Base-by-base conservation (phyloP, 2,888 invertebrate species). In the Aproaerema taeniolella region DNA sequence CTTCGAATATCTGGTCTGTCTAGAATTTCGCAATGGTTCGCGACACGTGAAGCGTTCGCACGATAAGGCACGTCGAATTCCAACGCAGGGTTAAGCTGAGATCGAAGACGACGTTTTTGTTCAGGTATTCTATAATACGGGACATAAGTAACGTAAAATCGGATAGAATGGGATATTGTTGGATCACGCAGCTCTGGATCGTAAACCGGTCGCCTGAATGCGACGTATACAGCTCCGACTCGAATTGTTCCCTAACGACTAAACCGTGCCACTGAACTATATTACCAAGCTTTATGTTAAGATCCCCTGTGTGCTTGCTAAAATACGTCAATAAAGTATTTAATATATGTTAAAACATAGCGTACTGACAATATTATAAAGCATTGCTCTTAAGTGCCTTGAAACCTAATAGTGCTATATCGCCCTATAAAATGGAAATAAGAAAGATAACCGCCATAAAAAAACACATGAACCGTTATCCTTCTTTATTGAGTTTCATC, bases 381-480 rank as follows among this genome's bases (percentile, higher is more conserved):
- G 45, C 42, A 47, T 52, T 54, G 49, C 39, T 42, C 41, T 41
- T 50, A 59, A 61, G 47, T 56, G 49, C 58, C 52, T 54, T 53
- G 50, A 53, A 59, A 57, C 48, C 52, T 56, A 53, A 58, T 55
- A 60, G 60, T 46, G 46, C 47, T 52, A 57, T 58, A 60, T 57
- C 52, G 53, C 35, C 47, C 55, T 53, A 61, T 67, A 63, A 63
- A 62, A 50, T 45, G 50, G 49, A 60, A 61, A 64, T 60, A 59
- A 59, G 59, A 60, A 47, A 56, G 51, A 64, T 60, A 63, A 55
- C 57, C 51, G 58, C 61, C 45, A 64, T 67, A 67, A 69, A 67
- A n/a, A 66, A 62, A 52, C 60, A 61, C 59, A 58, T 56, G 52
- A 54, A 51, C 55, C 55, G 47, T 63, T 61, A 64, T 61, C 52